These are phyloP conservation scores for Brachyptera putata DNA, from an alignment of 2,888 invertebrate species.

Conservation along the genomic window DNA sequence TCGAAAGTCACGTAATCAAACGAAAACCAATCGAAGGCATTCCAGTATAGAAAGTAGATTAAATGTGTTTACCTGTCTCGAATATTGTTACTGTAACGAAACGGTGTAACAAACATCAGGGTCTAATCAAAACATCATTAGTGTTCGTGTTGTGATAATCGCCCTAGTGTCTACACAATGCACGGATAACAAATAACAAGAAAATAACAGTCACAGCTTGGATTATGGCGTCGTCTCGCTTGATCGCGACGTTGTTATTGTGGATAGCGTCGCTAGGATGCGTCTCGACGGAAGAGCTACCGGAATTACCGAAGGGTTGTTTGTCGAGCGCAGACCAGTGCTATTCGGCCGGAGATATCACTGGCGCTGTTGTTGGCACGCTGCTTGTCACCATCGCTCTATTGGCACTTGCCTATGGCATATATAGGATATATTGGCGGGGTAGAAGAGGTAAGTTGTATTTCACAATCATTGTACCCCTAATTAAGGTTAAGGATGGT, in stretches of 20 bases:
- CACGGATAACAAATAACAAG: neutral
- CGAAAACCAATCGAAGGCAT: too few species aligned
- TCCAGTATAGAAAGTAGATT: conserved; percentile 13
- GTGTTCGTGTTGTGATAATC: too few species aligned
- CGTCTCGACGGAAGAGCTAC: conserved; percentile 12
- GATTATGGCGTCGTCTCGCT: conserved; percentile 1
- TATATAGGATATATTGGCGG: conserved; percentile 60
- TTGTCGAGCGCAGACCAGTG: conserved; percentile 41
- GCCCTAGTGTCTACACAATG: neutral
- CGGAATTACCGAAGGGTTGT: conserved; percentile 1
- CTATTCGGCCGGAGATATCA: conserved; percentile 65
- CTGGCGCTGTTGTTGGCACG: conserved; percentile 66
- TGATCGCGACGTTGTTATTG: neutral
- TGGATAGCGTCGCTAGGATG: neutral
- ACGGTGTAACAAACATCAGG: too few species aligned
- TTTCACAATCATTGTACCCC: too few species aligned
- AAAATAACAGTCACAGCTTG: too few species aligned
- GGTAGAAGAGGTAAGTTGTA: conserved; percentile 53
- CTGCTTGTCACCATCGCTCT: conserved; percentile 61
- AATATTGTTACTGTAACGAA: too few species aligned
- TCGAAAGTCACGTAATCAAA: too few species aligned
- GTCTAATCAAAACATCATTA: too few species aligned
- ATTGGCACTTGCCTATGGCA: conserved; percentile 53
- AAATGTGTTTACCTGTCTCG: conserved; percentile 8
- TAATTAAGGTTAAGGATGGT: too few species aligned